Base-by-base conservation (phyloP, 2,888 invertebrate genomes). In the Pseudococcus viburni region DNA sequence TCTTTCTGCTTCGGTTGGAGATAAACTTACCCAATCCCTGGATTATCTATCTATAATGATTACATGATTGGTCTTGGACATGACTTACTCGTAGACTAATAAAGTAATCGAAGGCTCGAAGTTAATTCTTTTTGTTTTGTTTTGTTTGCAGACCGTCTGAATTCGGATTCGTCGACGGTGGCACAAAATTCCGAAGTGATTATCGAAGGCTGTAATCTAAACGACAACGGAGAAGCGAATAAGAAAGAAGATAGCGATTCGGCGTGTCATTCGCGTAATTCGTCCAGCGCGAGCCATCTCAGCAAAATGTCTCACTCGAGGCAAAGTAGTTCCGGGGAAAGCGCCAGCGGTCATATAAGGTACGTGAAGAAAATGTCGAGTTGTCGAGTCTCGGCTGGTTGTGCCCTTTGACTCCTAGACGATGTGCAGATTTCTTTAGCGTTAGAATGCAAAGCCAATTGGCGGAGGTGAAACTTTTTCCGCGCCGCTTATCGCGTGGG, bases 311-410 rank as follows among this genome's bases (percentile, higher is more conserved):
- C 95, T 92, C 96, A 97, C 93, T 96, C 96, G 92, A 94, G 97
- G 90, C 97, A 97, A 92, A 96, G 96, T 92, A 95, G 95, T 91
- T 96, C 96, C 90, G 97, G 97, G 33, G 94, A 94, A 92, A 95
- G 95, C 90, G 95, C 95, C 92, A 95, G 95, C 90, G 95, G 95
- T 89, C 96, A 96, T 92, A 95, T 95, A 91, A 94, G 96, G 95
- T 96, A 92, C 83, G 84, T 84, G 33, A 73, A 33, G 5, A 19
- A 51, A 51, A 51, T 4, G 51, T 12, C 51, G 12, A 51, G 12
- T 12, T 12, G 12, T 17, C 51, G 51, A 51, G 17, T 46, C 46
- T 8, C 7, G 8, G 46, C 46, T 1, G 46, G 12, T 11, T 46
- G 2, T 6, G 12, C 12, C 46, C 46, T 12, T 46, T 12, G 46